Evolutionary conservation across 2,113 vertebrate genomes (phyloP).

Genomic region (Parotia lawesii): DNA sequence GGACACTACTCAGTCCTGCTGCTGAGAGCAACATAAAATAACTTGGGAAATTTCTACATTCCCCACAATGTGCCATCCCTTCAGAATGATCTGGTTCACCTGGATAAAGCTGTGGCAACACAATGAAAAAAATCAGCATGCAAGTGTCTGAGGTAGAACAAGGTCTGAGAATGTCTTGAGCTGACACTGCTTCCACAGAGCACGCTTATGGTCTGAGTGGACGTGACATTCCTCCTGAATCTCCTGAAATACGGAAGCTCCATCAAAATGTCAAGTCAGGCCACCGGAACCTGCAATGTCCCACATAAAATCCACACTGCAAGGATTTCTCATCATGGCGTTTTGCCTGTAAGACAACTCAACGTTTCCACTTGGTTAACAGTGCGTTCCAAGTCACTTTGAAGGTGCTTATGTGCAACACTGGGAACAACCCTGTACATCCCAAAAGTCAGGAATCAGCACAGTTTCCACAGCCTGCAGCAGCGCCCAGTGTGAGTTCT

Average conservation of each 20-base stretch:
- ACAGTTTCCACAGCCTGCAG: background rate
- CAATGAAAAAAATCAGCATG: background rate
- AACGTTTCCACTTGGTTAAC: background rate
- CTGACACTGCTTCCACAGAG: background rate
- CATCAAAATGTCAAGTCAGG: background rate
- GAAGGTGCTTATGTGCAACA: background rate
- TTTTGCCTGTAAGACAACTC: background rate
- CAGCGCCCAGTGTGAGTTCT: background rate
- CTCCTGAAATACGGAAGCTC: background rate
- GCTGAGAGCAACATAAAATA: rapidly evolving
- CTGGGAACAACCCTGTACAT: background rate
- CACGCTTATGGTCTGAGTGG: rapidly evolving
- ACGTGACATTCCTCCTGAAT: background rate
- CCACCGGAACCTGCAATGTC: background rate
- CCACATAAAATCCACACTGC: background rate
- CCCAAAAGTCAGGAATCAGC: background rate
- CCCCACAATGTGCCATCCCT: background rate
- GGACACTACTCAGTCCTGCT: background rate
- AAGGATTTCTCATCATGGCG: background rate
- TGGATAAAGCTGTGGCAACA: background rate
- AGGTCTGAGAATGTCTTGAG: background rate
- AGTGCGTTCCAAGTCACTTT: background rate
- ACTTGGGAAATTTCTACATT: rapidly evolving
- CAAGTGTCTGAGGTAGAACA: background rate
- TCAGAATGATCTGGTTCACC: background rate